These are phyloP conservation scores for Dryomyza anilis DNA, from an alignment of 2,888 invertebrate genomes.

Conservation along the genomic window DNA sequence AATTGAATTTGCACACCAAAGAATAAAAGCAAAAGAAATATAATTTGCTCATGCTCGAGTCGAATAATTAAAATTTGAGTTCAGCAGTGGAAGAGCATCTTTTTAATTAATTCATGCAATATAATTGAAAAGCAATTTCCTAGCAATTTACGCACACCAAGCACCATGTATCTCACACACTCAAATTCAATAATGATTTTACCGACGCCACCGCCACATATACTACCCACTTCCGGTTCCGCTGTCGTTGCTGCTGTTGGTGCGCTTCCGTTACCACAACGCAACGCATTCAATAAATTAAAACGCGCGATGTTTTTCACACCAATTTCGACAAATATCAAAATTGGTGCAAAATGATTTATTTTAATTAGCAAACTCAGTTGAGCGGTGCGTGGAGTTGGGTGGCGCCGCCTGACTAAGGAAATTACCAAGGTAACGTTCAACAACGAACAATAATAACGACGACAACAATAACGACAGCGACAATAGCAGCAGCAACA, in stretches of 20 bases:
- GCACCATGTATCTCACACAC: not conserved
- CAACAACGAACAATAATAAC: slow-evolving; percentile 1
- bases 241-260: not conserved
- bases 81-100: no score
- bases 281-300: slow-evolving; percentile 3
- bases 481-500: not conserved
- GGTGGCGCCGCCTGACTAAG: no score
- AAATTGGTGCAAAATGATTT: slow-evolving; percentile 9
- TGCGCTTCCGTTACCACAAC: not conserved
- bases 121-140: slow-evolving; percentile 10
- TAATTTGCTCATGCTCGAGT: no score
- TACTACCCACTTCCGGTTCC: slow-evolving; percentile 17
- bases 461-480: not conserved
- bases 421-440: no score
- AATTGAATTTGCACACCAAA: no score
- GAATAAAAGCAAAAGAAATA: no score
- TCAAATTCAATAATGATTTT: slow-evolving; percentile 7
- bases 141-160: not conserved
- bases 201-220: no score
- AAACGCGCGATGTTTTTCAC: not conserved
- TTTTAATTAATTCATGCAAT: slow-evolving; percentile 1
- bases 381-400: not conserved
- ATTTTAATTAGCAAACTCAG: slow-evolving; percentile 2
- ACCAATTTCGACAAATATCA: slow-evolving; percentile 8
- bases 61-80: no score